Base-by-base conservation (phyloP, 2,888 invertebrate species). In the Hyposoter didymator region DNA sequence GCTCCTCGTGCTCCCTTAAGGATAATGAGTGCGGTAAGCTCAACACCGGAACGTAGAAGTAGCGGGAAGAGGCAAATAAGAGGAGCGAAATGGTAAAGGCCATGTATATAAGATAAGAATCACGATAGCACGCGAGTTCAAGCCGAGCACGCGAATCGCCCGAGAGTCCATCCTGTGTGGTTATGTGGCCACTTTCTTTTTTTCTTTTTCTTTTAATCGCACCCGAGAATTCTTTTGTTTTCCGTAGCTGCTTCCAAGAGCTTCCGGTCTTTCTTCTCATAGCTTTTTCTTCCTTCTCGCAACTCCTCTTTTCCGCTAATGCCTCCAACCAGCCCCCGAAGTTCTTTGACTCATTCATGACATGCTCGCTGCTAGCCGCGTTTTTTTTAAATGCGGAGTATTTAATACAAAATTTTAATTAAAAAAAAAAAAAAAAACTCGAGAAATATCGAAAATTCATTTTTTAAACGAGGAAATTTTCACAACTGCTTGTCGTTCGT, bases 181-280 rank as follows among this genome's bases (percentile, higher is more conserved):
- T 67, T 76, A 59, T 66, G 43, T 45, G 12, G 67, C 12, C 22
- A 28, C 45, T 39, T 39, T 47, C 8, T 47, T 12, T 39, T 70
- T 64, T 19, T 69, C 67, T 78, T 75, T 66, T 76, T 67, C 43
- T 49, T 43, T 79, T 79, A 35, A 52, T 67, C 59, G 64, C 70
- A 84, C 85, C 55, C 83, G 80, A 84, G 62, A 73, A 67, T 49
- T 55, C 81, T 52, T 74, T 78, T 78, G 81, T 84, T 84, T 70
- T 59, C 62, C 49, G 82, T 85, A 82, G 73, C 69, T 83, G 70
- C 75, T 74, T 84, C 88, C 83, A 85, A 87, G 87, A 52, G 67
- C 87, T 81, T 85, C 86, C 79, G 83, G 86, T 86, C 86, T 89
- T 76, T 55, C 59, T 74, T 62, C 59, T 76, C 55, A 55, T 64